These are phyloP conservation scores for Chaenodraco wilsoni DNA, from an alignment of 2,797 vertebrate species.

Conservation along the genomic window DNA sequence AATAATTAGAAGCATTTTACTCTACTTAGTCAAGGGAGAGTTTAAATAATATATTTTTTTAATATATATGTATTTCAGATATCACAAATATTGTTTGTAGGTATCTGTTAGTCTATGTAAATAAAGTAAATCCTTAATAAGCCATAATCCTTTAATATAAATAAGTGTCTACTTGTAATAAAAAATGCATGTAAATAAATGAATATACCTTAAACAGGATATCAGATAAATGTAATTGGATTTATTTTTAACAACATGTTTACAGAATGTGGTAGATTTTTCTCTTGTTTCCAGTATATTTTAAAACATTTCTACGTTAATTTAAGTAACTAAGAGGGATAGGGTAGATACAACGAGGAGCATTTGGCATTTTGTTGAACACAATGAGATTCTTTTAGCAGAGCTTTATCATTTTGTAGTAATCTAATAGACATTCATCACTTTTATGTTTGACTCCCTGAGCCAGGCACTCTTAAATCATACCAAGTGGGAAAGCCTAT, in stretches of 20 bases:
- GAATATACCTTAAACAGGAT: neutral
- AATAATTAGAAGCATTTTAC: neutral
- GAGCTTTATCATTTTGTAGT: conserved; percentile 6
- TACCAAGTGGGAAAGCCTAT: conserved; percentile 37
- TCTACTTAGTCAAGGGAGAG: too few relatives aligned
- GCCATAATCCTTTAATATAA: too few relatives aligned
- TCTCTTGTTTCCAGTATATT: neutral
- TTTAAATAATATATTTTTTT: neutral
- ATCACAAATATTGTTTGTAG: neutral
- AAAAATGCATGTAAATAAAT: neutral
- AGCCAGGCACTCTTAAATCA: conserved; percentile 39
- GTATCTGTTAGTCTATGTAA: neutral
- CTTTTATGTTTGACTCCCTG: conserved; percentile 47
- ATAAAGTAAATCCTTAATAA: too few relatives aligned
- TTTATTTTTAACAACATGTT: neutral
- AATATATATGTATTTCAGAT: neutral
- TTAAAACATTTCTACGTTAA: conserved; percentile 9
- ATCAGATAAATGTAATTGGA: neutral
- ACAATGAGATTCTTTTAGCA: neutral
- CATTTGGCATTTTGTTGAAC: conserved; percentile 13
- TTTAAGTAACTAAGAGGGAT: conserved; percentile 15
- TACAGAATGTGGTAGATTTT: neutral
- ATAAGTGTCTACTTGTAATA: neutral
- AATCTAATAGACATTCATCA: conserved; percentile 49
- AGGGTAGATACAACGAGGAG: conserved; percentile 11